Conservation (phyloP, 2,888 invertebrate species). For the Heliconius aoede region DNA sequence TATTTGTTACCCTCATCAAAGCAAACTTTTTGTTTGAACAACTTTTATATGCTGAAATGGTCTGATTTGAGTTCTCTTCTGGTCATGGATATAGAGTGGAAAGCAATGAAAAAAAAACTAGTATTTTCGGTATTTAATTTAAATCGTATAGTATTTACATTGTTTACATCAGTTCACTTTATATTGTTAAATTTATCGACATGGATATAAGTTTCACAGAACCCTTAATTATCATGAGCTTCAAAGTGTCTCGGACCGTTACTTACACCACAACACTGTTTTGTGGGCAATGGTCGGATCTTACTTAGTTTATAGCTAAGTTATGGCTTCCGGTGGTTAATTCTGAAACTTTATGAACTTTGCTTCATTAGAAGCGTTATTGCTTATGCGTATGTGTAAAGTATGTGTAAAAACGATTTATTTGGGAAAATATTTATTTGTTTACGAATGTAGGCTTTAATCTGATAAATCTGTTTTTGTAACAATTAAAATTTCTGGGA, state of each 20-base stretch:
- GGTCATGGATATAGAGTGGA: background rate
- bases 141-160: background rate
- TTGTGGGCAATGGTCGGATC: background rate
- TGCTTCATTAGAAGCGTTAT: background rate
- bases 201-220: background rate
- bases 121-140: too few relatives aligned
- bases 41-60: background rate
- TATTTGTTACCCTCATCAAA: slow-evolving; percentile 1
- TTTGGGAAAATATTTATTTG: too few relatives aligned
- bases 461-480: too few relatives aligned
- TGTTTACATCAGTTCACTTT: background rate
- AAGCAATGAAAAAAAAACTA: background rate
- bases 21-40: background rate
- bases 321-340: slow-evolving; percentile 5
- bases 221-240: background rate
- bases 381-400: too few relatives aligned
- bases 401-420: too few relatives aligned
- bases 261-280: slow-evolving; percentile 1
- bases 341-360: background rate
- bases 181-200: background rate
- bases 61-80: too few relatives aligned
- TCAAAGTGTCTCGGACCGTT: background rate
- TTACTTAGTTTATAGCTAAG: slow-evolving; percentile 3
- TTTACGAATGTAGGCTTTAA: too few relatives aligned
- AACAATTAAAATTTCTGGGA: too few relatives aligned